A percentile compares a stretch with the other conserved stretches of the same genome.
Evolutionary conservation across 2,113 vertebrate species (phyloP).

Genomic region (Tauraco erythrolophus): DNA sequence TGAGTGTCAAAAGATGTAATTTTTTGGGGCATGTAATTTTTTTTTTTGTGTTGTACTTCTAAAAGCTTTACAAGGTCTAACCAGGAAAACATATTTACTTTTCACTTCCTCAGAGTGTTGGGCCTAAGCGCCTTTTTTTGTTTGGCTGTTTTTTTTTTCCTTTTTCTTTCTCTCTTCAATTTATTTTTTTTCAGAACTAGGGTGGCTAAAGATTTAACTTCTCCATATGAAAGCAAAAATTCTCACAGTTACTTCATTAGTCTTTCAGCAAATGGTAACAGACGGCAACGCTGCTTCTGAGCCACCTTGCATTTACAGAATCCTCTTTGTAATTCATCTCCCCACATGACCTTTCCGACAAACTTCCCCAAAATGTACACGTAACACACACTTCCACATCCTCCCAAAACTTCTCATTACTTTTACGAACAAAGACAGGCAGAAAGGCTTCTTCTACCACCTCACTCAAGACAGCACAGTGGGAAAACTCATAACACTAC

Average conservation of each 20-base stretch:
- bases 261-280: neutral
- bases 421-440: neutral
- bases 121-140: neutral
- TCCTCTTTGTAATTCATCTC: neutral
- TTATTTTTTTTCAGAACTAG: neutral
- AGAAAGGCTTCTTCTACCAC: neutral
- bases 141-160: neutral
- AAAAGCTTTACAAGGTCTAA: neutral
- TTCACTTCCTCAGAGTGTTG: neutral
- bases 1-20: neutral
- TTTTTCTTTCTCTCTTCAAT: neutral
- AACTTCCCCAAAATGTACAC: neutral
- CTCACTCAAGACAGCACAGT: neutral
- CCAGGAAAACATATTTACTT: neutral
- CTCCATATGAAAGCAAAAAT: neutral
- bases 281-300: neutral
- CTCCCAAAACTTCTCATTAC: neutral
- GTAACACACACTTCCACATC: neutral
- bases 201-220: neutral
- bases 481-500: neutral
- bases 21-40: accelerated
- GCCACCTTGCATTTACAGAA: neutral
- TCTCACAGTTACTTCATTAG: neutral
- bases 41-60: neutral
- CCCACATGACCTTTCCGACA: neutral